Evolutionary conservation across 2,797 vertebrate genomes (phyloP).

Genomic region (Danio aesculapii): DNA sequence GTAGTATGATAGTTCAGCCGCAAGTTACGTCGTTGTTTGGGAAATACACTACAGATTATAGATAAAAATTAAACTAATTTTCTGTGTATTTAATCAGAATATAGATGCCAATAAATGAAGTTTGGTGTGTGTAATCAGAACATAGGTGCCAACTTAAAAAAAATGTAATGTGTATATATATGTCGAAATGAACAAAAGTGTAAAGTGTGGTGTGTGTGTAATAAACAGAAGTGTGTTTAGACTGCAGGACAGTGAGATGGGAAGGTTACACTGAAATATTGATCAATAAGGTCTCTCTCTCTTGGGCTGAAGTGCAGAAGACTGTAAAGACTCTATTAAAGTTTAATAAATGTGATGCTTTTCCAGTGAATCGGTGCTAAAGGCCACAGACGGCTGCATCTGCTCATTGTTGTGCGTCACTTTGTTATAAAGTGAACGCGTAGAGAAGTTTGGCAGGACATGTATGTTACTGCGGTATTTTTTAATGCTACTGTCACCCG

Average conservation of each 20-base stretch:
- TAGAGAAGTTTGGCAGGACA: not conserved
- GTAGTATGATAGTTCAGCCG: too few species aligned
- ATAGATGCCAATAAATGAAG: too few species aligned
- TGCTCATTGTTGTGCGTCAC: not conserved
- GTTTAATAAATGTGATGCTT: not conserved
- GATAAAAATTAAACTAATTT: too few species aligned
- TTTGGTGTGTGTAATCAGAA: too few species aligned
- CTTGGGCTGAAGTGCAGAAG: not conserved
- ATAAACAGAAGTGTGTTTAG: not conserved
- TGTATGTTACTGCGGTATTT: not conserved
- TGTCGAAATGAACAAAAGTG: too few species aligned
- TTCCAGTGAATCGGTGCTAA: not conserved
- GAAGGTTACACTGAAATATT: slow-evolving; percentile 23
- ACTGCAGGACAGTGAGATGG: not conserved
- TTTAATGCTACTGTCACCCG: not conserved
- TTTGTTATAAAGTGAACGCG: not conserved
- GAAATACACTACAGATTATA: too few species aligned
- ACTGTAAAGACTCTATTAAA: not conserved
- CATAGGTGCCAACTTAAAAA: too few species aligned
- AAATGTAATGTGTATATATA: too few species aligned
- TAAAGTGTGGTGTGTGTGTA: too few species aligned
- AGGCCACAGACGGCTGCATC: not conserved
- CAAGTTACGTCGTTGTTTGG: too few species aligned
- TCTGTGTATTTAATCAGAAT: too few species aligned
- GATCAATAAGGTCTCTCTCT: not conserved